A percentile compares a stretch with the other conserved stretches of the same genome.
These are phyloP conservation scores for Plebejus anna DNA, from an alignment of 2,888 invertebrate genomes.

Conservation along the genomic window DNA sequence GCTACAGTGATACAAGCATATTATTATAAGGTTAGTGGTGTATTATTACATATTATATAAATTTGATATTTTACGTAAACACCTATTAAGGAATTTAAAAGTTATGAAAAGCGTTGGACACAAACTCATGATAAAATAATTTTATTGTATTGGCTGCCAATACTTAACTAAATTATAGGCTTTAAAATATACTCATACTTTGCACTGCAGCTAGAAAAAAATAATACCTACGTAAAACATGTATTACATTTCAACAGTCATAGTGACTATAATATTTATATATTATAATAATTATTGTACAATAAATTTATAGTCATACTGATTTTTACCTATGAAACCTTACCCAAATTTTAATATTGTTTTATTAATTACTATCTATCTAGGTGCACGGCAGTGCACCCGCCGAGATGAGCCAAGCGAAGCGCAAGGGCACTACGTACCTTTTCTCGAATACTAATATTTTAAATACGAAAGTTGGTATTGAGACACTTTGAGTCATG, in stretches of 20 bases:
- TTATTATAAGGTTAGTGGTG: conserved; percentile 48
- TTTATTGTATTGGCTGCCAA: not conserved
- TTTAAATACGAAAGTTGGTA: too few species aligned
- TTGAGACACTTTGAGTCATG: too few species aligned
- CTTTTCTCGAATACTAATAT: too few species aligned
- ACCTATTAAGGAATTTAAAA: not conserved
- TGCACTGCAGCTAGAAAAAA: not conserved
- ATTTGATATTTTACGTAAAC: not conserved
- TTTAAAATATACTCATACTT: not conserved
- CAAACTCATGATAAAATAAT: not conserved
- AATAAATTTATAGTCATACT: not conserved
- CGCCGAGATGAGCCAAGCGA: too few species aligned
- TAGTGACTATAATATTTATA: not conserved
- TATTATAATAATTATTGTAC: not conserved
- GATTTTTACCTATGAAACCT: not conserved
- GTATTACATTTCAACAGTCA: not conserved
- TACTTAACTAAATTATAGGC: not conserved
- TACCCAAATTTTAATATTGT: too few species aligned
- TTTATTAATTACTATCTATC: too few species aligned
- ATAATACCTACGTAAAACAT: not conserved
- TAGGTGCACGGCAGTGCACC: too few species aligned
- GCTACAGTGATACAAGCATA: conserved; percentile 44
- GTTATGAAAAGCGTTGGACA: not conserved
- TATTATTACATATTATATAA: not conserved
- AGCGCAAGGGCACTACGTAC: too few species aligned